A percentile compares a stretch with the other conserved stretches of the same genome.
Conservation (phyloP, 2,797 vertebrate species). For the Bradypus variegatus region DNA sequence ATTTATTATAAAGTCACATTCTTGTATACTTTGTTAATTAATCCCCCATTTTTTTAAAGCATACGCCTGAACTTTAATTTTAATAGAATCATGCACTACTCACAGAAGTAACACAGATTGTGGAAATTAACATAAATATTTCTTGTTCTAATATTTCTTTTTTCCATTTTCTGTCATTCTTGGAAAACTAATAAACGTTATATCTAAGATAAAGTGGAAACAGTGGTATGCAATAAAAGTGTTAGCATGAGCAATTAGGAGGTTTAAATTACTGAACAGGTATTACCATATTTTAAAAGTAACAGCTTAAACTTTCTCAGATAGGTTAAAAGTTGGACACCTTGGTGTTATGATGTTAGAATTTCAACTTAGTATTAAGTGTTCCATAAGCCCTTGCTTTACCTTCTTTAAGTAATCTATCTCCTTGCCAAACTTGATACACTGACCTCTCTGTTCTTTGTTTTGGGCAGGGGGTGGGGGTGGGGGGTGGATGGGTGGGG, state of each 20-base stretch:
- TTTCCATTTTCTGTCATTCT: constrained; percentile 74
- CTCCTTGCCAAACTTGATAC: not conserved
- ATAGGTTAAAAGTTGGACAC: constrained; percentile 15
- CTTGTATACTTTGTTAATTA: constrained; percentile 62
- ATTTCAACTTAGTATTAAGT: constrained; percentile 19
- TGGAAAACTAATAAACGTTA: constrained; percentile 75
- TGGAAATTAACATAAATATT: constrained; percentile 67
- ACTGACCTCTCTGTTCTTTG: not conserved
- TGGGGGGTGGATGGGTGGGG: not conserved
- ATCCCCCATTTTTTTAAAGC: constrained; percentile 54
- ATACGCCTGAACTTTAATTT: constrained; percentile 57
- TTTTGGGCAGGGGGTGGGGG: not conserved
- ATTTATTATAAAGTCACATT: constrained; percentile 64
- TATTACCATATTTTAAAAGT: constrained; percentile 18
- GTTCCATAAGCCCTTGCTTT: not conserved
- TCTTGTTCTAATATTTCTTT: constrained; percentile 69
- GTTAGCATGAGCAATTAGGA: constrained; percentile 49
- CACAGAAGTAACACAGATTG: constrained; percentile 64
- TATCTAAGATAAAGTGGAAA: constrained; percentile 70
- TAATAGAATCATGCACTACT: constrained; percentile 59
- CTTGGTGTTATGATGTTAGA: not conserved
- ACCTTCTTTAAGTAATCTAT: not conserved
- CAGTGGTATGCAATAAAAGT: constrained; percentile 51
- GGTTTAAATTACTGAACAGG: constrained; percentile 1
- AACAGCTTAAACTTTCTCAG: constrained; percentile 24